These are phyloP conservation scores for Ictidomys tridecemlineatus DNA, from an alignment of 2,113 vertebrate genomes.

Conservation along the genomic window DNA sequence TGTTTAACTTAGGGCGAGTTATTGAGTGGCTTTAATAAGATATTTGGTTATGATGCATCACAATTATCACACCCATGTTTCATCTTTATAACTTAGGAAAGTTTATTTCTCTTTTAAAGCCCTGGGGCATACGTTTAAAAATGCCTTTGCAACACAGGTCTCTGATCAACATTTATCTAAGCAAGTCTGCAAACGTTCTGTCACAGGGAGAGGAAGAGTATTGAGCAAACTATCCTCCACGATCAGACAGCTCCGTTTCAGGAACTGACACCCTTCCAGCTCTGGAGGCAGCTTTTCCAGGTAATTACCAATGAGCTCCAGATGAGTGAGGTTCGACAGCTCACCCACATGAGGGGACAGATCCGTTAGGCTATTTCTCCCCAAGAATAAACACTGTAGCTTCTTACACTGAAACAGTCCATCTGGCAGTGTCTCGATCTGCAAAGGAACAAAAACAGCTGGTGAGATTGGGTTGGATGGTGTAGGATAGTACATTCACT, in stretches of 20 bases:
- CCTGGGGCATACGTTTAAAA: background rate
- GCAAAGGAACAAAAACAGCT: conserved; percentile 71
- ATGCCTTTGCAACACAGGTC: background rate
- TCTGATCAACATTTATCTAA: conserved; percentile 85
- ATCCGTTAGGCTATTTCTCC: conserved; percentile 89
- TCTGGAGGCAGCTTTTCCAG: conserved; percentile 89
- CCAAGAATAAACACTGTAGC: conserved; percentile 89
- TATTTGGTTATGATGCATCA: conserved; percentile 5
- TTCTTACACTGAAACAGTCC: conserved; percentile 91
- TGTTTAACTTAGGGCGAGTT: conserved; percentile 67
- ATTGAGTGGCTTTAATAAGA: conserved; percentile 46
- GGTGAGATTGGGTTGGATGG: conserved; percentile 29
- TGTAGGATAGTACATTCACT: background rate
- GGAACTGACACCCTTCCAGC: conserved; percentile 88
- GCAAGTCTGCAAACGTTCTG: conserved; percentile 86
- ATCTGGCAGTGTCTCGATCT: conserved; percentile 90
- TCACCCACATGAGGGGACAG: conserved; percentile 88
- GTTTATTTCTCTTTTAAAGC: conserved; percentile 41
- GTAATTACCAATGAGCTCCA: conserved; percentile 89
- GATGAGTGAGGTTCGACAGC: conserved; percentile 87
- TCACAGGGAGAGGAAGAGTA: conserved; percentile 87
- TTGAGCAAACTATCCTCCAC: conserved; percentile 90
- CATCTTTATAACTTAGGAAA: conserved; percentile 37
- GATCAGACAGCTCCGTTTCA: conserved; percentile 88
- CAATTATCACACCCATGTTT: background rate